Conservation (phyloP, 2,888 invertebrate genomes). For the Lochmaea crataegi region DNA sequence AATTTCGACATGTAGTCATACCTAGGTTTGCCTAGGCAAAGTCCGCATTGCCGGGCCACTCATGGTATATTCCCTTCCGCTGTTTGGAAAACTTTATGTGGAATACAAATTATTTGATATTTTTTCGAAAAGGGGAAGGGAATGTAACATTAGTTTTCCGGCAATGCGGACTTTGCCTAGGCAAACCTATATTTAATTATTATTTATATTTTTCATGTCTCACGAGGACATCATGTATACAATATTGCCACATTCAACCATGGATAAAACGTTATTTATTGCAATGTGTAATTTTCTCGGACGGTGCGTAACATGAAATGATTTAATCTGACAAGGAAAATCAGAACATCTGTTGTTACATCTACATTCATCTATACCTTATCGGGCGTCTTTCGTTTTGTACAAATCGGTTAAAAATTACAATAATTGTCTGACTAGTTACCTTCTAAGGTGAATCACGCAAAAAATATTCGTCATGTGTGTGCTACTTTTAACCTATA, state of each 20-base stretch:
- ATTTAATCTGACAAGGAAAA: constrained; percentile 31
- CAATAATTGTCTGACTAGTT: constrained; percentile 28
- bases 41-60: too few relatives aligned
- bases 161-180: too few relatives aligned
- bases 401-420: constrained; percentile 31
- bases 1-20: too few relatives aligned
- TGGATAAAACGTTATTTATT: not conserved
- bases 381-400: constrained; percentile 27
- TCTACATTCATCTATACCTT: constrained; percentile 28
- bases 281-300: constrained; percentile 8
- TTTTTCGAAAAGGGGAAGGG: too few relatives aligned
- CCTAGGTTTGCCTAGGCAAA: too few relatives aligned
- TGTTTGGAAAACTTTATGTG: too few relatives aligned
- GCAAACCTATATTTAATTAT: too few relatives aligned
- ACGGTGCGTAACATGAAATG: not conserved
- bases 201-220: too few relatives aligned
- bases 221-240: not conserved
- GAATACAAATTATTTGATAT: too few relatives aligned
- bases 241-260: not conserved
- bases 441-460: constrained; percentile 40
- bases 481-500: constrained; percentile 39
- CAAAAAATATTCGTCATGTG: constrained; percentile 36
- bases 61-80: too few relatives aligned
- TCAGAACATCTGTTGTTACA: constrained; percentile 36
- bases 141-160: too few relatives aligned